phyloP scores from a whole-genome alignment of 1,140 invertebrate species.

The Procambarus virginalis region DNA sequence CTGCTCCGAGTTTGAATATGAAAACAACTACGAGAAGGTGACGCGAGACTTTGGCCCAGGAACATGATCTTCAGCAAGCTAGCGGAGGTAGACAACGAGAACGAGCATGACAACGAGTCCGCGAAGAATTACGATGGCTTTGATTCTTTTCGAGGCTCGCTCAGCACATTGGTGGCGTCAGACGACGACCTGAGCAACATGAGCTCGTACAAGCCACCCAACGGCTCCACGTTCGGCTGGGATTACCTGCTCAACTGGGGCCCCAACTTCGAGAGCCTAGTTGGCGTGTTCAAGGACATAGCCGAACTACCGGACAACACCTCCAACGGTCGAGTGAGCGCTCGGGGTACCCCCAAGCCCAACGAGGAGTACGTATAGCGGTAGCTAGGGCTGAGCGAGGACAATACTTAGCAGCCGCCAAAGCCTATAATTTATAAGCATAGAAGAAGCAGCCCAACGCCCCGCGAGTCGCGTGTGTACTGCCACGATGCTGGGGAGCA shows the following conservation, averaged over 20 bases:
- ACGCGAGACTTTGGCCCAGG: conserved; percentile 75
- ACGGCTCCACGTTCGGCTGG: conserved; percentile 89
- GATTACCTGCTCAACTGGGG: conserved; percentile 97
- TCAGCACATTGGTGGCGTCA: conserved; percentile 92
- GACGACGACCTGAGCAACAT: conserved; percentile 85
- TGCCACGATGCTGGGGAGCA: not conserved
- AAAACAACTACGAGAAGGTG: conserved; percentile 86
- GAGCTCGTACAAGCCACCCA: conserved; percentile 83
- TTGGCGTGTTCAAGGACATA: conserved; percentile 97
- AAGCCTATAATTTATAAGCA: conserved; percentile 63
- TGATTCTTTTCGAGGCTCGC: conserved; percentile 92
- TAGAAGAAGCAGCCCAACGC: not conserved
- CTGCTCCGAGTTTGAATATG: conserved; percentile 98
- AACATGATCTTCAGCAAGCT: conserved; percentile 83
- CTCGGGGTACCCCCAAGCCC: conserved; percentile 71
- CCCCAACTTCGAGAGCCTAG: conserved; percentile 94
- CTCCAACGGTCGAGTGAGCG: conserved; percentile 68
- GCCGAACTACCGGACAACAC: conserved; percentile 89
- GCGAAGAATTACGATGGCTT: conserved; percentile 85
- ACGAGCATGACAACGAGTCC: conserved; percentile 75
- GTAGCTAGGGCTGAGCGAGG: conserved; percentile 57
- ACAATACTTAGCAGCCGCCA: conserved; percentile 40
- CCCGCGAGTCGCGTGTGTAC: not conserved
- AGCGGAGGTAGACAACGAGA: conserved; percentile 77
- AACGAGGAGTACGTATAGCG: conserved; percentile 73